Evolutionary conservation across 64 coral and sea anemone genomes (phyloP).

Genomic region (Pocillopora damicornis): DNA sequence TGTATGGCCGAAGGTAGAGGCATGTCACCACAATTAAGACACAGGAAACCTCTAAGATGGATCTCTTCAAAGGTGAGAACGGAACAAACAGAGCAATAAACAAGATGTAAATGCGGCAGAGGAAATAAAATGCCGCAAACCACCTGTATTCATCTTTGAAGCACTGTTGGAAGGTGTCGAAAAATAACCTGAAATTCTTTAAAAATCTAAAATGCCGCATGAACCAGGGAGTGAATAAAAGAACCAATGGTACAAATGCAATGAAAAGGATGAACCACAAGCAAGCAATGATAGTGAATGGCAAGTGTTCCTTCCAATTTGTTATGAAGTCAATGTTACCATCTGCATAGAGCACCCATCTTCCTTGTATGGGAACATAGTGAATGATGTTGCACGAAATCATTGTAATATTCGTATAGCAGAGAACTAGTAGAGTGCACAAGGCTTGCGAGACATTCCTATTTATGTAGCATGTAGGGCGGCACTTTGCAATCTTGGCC

Average conservation of each 20-base stretch:
- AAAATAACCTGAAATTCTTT: constrained; percentile 16
- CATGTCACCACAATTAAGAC: constrained; percentile 7
- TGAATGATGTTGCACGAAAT: constrained; percentile 54
- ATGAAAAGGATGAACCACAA: constrained; percentile 41
- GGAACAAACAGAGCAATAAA: constrained; percentile 13
- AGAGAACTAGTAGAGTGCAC: constrained; percentile 65
- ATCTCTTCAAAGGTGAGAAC: constrained; percentile 17
- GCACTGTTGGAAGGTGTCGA: constrained; percentile 64
- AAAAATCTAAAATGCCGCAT: constrained; percentile 17
- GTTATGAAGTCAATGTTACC: constrained; percentile 35
- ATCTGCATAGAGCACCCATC: constrained; percentile 41
- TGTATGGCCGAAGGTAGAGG: constrained; percentile 46
- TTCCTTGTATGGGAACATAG: constrained; percentile 8
- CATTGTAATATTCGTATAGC: constrained; percentile 57
- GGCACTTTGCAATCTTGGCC: neutral
- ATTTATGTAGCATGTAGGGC: constrained; percentile 34
- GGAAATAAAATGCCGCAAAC: constrained; percentile 71
- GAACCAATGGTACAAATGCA: constrained; percentile 34
- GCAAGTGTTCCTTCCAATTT: constrained; percentile 19
- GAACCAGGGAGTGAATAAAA: constrained; percentile 57
- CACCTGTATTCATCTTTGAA: constrained; percentile 40
- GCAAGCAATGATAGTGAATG: constrained; percentile 31
- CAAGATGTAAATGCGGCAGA: constrained; percentile 60
- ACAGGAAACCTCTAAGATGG: constrained; percentile 10
- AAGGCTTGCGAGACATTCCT: constrained; percentile 57